Conservation (phyloP, 2,113 vertebrate genomes). For the Strix aluco region DNA sequence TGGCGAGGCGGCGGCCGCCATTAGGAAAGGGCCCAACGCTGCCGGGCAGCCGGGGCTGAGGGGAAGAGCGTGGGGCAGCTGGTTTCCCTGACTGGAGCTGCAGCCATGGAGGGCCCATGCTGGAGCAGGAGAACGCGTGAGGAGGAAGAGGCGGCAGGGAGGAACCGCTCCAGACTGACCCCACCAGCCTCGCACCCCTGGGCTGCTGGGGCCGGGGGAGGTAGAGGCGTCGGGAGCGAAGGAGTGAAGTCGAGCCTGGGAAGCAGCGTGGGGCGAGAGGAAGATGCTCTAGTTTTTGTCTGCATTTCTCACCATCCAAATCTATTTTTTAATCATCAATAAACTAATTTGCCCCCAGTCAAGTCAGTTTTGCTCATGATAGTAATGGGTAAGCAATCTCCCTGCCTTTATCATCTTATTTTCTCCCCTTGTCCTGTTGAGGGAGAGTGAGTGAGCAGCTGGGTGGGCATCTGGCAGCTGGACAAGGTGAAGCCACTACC, state of each 20-base stretch:
- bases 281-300: neutral
- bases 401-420: neutral
- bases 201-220: fast-evolving
- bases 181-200: too few relatives aligned
- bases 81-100: neutral
- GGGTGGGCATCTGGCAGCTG: neutral
- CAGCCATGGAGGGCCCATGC: neutral
- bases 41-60: neutral
- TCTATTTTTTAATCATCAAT: neutral
- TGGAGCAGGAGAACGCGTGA: fast-evolving
- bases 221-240: too few relatives aligned
- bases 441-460: fast-evolving
- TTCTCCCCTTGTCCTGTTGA: neutral
- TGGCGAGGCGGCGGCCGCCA: fast-evolving
- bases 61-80: too few relatives aligned
- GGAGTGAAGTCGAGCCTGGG: neutral
- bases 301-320: neutral
- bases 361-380: neutral
- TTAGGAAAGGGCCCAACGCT: too few relatives aligned
- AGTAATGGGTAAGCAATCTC: neutral
- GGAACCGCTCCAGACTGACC: fast-evolving
- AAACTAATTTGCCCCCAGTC: neutral
- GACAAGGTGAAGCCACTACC: neutral
- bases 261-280: neutral
- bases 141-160: neutral